A percentile compares a stretch with the other conserved stretches of the same genome.
These are phyloP conservation scores for Oxyura jamaicensis DNA, from an alignment of 2,113 vertebrate genomes.

Conservation along the genomic window DNA sequence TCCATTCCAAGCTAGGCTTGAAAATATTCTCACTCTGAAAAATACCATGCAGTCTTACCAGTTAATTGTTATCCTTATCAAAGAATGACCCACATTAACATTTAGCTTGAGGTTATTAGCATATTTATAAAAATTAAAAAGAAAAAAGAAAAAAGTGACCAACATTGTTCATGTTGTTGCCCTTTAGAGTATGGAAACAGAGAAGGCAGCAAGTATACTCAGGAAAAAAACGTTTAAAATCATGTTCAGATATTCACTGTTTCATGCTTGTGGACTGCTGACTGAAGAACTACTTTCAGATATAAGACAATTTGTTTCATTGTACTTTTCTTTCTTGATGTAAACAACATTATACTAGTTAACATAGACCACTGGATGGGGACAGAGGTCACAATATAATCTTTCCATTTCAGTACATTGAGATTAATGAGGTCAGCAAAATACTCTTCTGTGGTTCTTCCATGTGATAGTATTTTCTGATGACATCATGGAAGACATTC, in stretches of 20 bases:
- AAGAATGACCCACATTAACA: slow-evolving; percentile 84
- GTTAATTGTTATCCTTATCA: slow-evolving; percentile 84
- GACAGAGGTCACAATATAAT: slow-evolving; percentile 62
- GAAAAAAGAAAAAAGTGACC: slow-evolving; percentile 41
- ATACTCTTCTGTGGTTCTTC: slow-evolving; percentile 41
- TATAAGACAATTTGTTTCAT: slow-evolving; percentile 26
- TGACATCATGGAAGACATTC: slow-evolving; percentile 69
- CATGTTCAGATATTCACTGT: slow-evolving; percentile 27
- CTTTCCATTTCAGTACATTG: slow-evolving; percentile 58
- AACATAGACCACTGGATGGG: slow-evolving; percentile 62
- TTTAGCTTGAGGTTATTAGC: slow-evolving; percentile 78
- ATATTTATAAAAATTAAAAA: slow-evolving; percentile 78
- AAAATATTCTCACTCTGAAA: slow-evolving; percentile 79
- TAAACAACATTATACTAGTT: slow-evolving; percentile 73
- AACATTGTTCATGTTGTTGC: slow-evolving; percentile 54
- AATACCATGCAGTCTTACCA: slow-evolving; percentile 69
- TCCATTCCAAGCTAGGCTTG: slow-evolving; percentile 72
- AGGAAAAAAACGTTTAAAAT: slow-evolving; percentile 30
- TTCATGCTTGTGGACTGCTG: slow-evolving; percentile 17
- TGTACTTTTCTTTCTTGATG: slow-evolving; percentile 45
- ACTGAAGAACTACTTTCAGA: slow-evolving; percentile 50
- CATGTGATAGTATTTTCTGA: slow-evolving; percentile 51
- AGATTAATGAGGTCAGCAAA: slow-evolving; percentile 71
- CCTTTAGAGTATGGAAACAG: slow-evolving; percentile 42
- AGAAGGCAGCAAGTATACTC: slow-evolving; percentile 29